Evolutionary conservation across 2,888 invertebrate species (phyloP), one percentile per base, ranked within the genome.

Genomic region (Caenorhabditis sp.): DNA sequence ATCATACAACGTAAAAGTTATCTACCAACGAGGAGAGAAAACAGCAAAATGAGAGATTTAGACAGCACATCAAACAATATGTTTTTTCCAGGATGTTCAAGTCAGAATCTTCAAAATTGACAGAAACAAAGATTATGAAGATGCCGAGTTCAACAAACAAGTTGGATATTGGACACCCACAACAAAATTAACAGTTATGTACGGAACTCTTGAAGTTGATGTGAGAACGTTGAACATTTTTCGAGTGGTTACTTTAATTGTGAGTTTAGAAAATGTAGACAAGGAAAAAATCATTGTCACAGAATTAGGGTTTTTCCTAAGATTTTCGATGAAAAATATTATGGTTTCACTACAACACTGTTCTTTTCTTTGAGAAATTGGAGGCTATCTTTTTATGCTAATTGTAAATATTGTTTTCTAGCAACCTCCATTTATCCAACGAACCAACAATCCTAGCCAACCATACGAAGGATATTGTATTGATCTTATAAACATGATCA

Each of bases 401-500:
- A n/a, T n/a, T n/a, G n/a, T n/a, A n/a, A n/a, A n/a, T n/a, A n/a
- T n/a, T 66, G 19, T 43, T 37, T 80, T 86, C 23, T 82, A 90
- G 90, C 89, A 89, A 83, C 89, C 90, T 1, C 91, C 91, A 1
- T 91, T 91, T 81, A 87, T 91, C 17, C 89, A 84, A 61, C 75
- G 70, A 6, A 74, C 69, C 5, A 66, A 70, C 1, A 79, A 84
- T 31, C 75, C 72, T 24, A 58, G 73, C 10, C 62, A 62, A 8
- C 81, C 66, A 0, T 83, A 78, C 58, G 81, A 83, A 65, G 97
- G 97, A 8, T 97, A 96, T 88, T 97, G 97, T 88, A 94, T 97
- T 74, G 97, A 97, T 87, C 90, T 97, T 23, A 92, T 97, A 43
- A 91, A 95, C 82, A 92, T 93, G 88, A 95, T 97, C 66, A 73